Conservation (phyloP, 1,140 invertebrate genomes). For the Polypedilum pembai region DNA sequence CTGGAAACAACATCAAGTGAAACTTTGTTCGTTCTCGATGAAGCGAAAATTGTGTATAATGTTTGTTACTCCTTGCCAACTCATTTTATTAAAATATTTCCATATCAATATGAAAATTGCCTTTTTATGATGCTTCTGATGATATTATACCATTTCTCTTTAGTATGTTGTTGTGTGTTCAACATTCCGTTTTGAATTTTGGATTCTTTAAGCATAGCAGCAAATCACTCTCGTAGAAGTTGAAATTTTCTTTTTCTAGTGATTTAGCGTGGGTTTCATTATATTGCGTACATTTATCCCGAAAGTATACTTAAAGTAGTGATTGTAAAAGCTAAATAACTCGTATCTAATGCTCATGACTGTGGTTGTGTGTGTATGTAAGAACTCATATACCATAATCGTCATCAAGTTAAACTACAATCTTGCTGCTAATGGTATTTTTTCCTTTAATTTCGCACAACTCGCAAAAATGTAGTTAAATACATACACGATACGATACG, state of each 20-base stretch:
- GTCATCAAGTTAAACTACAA: not conserved
- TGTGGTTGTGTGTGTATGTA: not conserved
- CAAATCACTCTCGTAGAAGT: not conserved
- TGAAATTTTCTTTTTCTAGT: not conserved
- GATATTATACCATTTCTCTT: slow-evolving; percentile 3
- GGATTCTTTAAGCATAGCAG: no score
- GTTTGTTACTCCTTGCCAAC: slow-evolving; percentile 15
- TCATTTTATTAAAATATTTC: slow-evolving; percentile 27
- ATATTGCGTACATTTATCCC: not conserved
- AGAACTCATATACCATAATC: not conserved
- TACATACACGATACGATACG: no score
- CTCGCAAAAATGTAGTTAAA: no score
- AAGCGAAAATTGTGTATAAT: not conserved
- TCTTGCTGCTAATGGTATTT: no score
- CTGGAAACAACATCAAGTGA: not conserved
- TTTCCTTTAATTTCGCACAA: no score
- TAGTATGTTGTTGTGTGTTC: not conserved
- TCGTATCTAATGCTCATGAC: slow-evolving; percentile 3
- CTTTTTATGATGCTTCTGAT: slow-evolving; percentile 20
- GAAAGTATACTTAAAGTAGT: not conserved
- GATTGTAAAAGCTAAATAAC: not conserved
- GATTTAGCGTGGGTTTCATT: slow-evolving; percentile 1
- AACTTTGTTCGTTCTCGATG: slow-evolving; percentile 15
- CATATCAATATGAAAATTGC: slow-evolving; percentile 28
- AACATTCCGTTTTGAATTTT: no score